A percentile compares a stretch with the other conserved stretches of the same genome.
These are phyloP conservation scores for Arctocebus calabarensis DNA, from an alignment of 2,797 vertebrate genomes.

Conservation along the genomic window DNA sequence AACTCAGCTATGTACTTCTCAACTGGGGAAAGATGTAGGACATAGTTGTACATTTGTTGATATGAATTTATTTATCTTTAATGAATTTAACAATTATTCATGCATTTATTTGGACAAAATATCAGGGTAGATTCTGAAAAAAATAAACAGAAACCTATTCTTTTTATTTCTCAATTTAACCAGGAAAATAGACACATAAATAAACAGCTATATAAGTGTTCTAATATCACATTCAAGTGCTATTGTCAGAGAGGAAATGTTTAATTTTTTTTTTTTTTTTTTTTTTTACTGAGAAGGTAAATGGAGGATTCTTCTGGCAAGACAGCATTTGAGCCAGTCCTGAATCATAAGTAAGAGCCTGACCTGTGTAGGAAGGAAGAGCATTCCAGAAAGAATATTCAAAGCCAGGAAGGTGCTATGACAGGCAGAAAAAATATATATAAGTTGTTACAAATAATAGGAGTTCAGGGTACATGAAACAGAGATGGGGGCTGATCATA, in stretches of 20 bases:
- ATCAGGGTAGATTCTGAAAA: background rate
- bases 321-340: background rate
- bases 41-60: background rate
- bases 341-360: background rate
- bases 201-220: background rate
- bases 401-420: background rate
- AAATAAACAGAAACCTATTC: background rate
- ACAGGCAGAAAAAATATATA: background rate
- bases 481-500: background rate
- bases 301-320: background rate
- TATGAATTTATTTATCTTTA: constrained; percentile 57
- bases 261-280: background rate
- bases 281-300: background rate
- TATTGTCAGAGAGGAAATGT: background rate
- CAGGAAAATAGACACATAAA: background rate
- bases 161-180: background rate
- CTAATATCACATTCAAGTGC: background rate
- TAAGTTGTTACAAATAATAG: background rate
- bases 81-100: constrained; percentile 12
- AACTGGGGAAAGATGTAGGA: background rate
- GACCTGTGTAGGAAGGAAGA: background rate
- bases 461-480: background rate
- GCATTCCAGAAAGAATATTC: background rate
- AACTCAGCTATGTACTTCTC: background rate
- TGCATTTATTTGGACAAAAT: constrained; percentile 3